Base-by-base conservation (phyloP, 1,140 invertebrate genomes). In the Stratiolaelaps scimitus region DNA sequence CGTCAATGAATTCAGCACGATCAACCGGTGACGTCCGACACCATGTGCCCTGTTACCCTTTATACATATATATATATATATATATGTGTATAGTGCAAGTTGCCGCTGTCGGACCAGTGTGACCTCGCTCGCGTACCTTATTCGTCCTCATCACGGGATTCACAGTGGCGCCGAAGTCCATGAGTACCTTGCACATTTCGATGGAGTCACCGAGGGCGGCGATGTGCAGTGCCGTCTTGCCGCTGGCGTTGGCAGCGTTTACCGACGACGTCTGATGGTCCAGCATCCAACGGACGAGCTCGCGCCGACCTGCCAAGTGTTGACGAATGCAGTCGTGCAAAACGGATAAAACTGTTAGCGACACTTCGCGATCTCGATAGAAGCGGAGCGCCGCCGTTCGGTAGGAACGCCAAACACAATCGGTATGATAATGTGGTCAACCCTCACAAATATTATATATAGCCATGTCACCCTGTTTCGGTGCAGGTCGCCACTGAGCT, bases 131-230 rank as follows among this genome's bases (percentile, higher is more conserved):
- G 34, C 10, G 10, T 40, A 72, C 71, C 66, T 88, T 87, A 1
- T 82, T 83, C 13, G 86, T 89, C 66, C 86, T 79, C 69, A 91
- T 84, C 7, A 93, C 79, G 0, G 84, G 82, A 75, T 93, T 93
- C 0, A 92, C 81, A 72, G 86, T 81, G 0, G 85, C 86, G 0
- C 85, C 83, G 47, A 83, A 80, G 73, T 92, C 89, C 44, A 93
- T 75, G 4, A 93, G 76, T 40, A 91, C 79, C 77, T 91, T 91
- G 76, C 92, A 93, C 74, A 95, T 83, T 76, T 94, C 92, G 1
- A 94, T 81, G 75, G 96, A 89, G 71, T 96, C 93, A 72, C 90
- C 88, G 43, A 92, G 81, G 0, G 93, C 91, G 0, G 93, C 91
- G 46, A 98, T 85, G 76, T 98, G 95, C 28, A 98, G 78, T 19